Conservation (phyloP, 2,113 vertebrate genomes). For the Aegotheles bennettii region DNA sequence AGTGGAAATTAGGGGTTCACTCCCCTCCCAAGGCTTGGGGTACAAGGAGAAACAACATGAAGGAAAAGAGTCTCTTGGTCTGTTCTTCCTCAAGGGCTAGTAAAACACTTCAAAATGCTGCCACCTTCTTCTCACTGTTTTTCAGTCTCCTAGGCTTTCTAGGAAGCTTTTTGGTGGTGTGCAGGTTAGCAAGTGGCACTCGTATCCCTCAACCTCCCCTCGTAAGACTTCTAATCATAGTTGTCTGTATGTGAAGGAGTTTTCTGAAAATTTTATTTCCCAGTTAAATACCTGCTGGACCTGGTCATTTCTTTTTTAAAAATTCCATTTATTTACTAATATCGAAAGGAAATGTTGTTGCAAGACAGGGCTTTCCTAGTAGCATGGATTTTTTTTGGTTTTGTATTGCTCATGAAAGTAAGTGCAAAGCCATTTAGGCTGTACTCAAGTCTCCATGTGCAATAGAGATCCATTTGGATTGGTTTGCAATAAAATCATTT, state of each 20-base stretch:
- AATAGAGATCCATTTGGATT: not conserved
- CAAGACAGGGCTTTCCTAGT: rapidly evolving
- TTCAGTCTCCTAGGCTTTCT: not conserved
- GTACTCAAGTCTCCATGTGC: not conserved
- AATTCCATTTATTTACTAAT: not conserved
- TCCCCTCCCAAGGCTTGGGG: not conserved
- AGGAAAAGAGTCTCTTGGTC: not conserved
- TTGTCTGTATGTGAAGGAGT: not conserved
- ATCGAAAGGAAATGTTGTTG: not conserved
- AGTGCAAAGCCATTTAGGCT: not conserved
- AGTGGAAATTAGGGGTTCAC: not conserved
- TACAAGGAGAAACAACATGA: not conserved
- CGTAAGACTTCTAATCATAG: not conserved
- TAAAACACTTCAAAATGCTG: not conserved
- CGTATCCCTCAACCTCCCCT: not conserved
- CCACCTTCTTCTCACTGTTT: not conserved
- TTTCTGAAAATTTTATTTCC: not conserved
- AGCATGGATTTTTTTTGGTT: not conserved
- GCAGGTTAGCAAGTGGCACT: not conserved
- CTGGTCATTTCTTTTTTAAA: not conserved
- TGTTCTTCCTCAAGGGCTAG: not conserved
- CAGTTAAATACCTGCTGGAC: not conserved
- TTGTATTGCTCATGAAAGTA: not conserved
- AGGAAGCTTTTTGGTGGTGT: not conserved
- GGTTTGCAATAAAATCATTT: not conserved